Evolutionary conservation across 35 echinoderm and acorn worm species (phyloP).

Genomic region (Patiria miniata): DNA sequence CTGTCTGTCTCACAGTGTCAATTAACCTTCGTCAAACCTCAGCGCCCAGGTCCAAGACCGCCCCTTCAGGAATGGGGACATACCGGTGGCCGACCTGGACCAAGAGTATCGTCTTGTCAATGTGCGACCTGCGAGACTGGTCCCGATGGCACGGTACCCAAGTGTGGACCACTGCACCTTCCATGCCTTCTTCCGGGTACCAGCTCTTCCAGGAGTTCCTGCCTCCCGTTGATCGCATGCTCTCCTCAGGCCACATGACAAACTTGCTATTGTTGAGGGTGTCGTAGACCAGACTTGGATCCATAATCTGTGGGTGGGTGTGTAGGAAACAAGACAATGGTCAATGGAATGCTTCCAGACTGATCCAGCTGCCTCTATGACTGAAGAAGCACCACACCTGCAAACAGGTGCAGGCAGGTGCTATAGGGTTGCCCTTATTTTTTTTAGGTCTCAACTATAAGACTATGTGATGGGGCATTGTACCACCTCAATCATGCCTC

Average conservation of each 20-base stretch:
- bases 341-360: background rate
- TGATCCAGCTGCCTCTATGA: background rate
- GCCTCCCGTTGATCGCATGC: conserved; percentile 76
- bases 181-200: conserved; percentile 83
- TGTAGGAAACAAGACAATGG: background rate
- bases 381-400: background rate
- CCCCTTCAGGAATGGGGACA: conserved; percentile 85
- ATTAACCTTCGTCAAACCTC: conserved; percentile 57
- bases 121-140: conserved; percentile 65
- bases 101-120: conserved; percentile 92
- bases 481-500: too few species aligned
- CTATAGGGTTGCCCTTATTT: background rate
- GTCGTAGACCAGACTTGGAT: conserved; percentile 76
- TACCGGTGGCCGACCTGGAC: conserved; percentile 79
- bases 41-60: conserved; percentile 66
- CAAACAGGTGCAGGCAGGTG: background rate
- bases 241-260: conserved; percentile 92
- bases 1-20: too few species aligned
- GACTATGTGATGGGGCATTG: too few species aligned
- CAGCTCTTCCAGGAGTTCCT: conserved; percentile 88
- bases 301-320: too few species aligned
- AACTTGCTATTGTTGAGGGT: conserved; percentile 82
- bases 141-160: conserved; percentile 92
- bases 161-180: conserved; percentile 88
- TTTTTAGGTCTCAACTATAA: too few species aligned